Evolutionary conservation across 2,113 vertebrate genomes (phyloP).

Genomic region (Xiphophorus couchianus): DNA sequence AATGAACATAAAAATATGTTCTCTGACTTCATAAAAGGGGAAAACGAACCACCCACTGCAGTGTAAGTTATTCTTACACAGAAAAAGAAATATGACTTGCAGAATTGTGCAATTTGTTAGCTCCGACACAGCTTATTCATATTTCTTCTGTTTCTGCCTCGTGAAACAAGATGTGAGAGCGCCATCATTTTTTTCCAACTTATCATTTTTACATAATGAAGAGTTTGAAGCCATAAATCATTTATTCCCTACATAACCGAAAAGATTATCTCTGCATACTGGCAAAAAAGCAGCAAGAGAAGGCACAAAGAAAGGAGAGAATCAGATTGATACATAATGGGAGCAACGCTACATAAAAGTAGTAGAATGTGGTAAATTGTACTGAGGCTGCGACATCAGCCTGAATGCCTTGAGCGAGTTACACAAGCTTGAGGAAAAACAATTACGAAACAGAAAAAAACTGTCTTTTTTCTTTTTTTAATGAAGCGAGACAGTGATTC

Average conservation of each 20-base stretch:
- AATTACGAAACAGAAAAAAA: neutral
- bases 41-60: neutral
- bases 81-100: neutral
- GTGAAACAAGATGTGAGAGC: neutral
- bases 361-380: neutral
- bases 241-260: neutral
- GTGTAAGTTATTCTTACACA: neutral
- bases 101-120: neutral
- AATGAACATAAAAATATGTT: neutral
- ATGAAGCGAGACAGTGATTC: neutral
- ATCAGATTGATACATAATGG: neutral
- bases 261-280: neutral
- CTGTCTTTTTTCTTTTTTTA: neutral
- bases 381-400: neutral
- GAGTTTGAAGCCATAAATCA: neutral
- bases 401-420: neutral
- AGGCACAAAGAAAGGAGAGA: neutral
- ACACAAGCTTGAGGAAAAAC: neutral
- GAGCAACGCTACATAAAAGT: neutral
- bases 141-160: neutral
- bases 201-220: neutral
- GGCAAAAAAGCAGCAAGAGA: neutral
- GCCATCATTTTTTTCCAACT: neutral
- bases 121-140: neutral
- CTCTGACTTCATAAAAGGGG: neutral